Conservation (phyloP, 2,888 invertebrate genomes). For the Dusona sp. region DNA sequence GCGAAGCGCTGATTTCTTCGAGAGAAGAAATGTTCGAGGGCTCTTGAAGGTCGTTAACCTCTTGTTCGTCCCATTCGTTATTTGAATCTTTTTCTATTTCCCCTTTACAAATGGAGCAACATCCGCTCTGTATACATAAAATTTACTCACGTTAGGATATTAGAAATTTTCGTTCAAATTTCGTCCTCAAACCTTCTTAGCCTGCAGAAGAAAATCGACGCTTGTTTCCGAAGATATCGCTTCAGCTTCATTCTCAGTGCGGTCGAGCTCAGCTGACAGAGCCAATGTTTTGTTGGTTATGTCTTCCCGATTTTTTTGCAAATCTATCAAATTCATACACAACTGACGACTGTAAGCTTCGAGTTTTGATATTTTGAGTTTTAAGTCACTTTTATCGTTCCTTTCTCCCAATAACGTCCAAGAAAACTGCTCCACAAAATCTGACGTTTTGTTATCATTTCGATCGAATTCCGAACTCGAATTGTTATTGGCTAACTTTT, state of each 20-base stretch:
- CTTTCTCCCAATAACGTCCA: slow-evolving; percentile 3
- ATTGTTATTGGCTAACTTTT: not conserved
- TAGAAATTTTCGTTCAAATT: not conserved
- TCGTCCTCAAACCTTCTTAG: slow-evolving; percentile 18
- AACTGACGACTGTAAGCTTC: slow-evolving; percentile 67
- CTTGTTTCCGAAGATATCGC: slow-evolving; percentile 17
- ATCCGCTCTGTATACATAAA: slow-evolving; percentile 34
- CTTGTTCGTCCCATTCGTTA: not conserved
- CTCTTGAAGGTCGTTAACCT: slow-evolving; percentile 6
- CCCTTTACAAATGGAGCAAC: slow-evolving; percentile 48
- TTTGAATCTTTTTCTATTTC: slow-evolving; percentile 1
- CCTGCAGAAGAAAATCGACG: slow-evolving; percentile 31
- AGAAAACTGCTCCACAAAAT: not conserved
- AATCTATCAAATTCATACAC: slow-evolving; percentile 60
- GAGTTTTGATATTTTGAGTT: slow-evolving; percentile 61
- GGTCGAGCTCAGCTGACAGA: slow-evolving; percentile 54
- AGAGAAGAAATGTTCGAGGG: slow-evolving; percentile 8
- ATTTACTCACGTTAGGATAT: not conserved
- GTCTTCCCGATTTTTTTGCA: slow-evolving; percentile 65
- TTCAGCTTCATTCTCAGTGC: not conserved
- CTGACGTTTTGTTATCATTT: not conserved
- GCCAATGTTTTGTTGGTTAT: slow-evolving; percentile 61
- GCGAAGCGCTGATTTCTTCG: not conserved
- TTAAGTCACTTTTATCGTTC: slow-evolving; percentile 40
- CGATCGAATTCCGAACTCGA: not conserved